Conservation (phyloP, 2,888 invertebrate species). For the Ligdia adustata region DNA sequence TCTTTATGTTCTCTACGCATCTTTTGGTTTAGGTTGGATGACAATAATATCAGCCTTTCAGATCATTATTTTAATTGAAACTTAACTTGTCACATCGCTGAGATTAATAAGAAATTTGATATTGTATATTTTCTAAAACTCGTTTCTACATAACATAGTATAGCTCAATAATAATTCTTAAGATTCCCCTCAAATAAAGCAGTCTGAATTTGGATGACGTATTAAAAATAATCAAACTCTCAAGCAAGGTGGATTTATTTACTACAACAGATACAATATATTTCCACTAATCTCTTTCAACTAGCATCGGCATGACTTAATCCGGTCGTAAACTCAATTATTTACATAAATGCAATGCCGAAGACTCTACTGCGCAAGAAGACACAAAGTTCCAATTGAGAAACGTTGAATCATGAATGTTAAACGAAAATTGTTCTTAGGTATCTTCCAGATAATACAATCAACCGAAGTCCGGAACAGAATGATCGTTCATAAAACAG, state of each 20-base stretch:
- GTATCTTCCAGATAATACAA: constrained; percentile 28
- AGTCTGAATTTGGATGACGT: neutral
- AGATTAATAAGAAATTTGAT: constrained; percentile 34
- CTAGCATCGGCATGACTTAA: constrained; percentile 13
- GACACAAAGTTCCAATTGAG: constrained; percentile 27
- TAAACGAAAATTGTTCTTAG: constrained; percentile 31
- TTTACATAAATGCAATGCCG: constrained; percentile 25
- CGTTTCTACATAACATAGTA: neutral
- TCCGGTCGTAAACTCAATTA: constrained; percentile 23
- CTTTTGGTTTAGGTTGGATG: constrained; percentile 42
- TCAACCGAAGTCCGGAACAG: constrained; percentile 25
- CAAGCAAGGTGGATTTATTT: constrained; percentile 5
- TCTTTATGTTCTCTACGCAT: constrained; percentile 38
- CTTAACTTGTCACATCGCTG: constrained; percentile 29
- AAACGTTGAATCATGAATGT: constrained; percentile 24
- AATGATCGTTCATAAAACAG: constrained; percentile 44
- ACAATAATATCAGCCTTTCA: constrained; percentile 47
- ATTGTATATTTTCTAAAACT: constrained; percentile 16
- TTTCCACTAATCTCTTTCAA: constrained; percentile 4
- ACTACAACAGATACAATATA: too few relatives aligned
- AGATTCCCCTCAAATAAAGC: neutral
- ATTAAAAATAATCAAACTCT: constrained; percentile 1
- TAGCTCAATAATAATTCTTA: constrained; percentile 9
- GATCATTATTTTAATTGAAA: constrained; percentile 37
- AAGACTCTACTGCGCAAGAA: constrained; percentile 12